A percentile compares a stretch with the other conserved stretches of the same genome.
Conservation (phyloP, 92 coral and sea anemone genomes). For the Parazoanthus swiftii region DNA sequence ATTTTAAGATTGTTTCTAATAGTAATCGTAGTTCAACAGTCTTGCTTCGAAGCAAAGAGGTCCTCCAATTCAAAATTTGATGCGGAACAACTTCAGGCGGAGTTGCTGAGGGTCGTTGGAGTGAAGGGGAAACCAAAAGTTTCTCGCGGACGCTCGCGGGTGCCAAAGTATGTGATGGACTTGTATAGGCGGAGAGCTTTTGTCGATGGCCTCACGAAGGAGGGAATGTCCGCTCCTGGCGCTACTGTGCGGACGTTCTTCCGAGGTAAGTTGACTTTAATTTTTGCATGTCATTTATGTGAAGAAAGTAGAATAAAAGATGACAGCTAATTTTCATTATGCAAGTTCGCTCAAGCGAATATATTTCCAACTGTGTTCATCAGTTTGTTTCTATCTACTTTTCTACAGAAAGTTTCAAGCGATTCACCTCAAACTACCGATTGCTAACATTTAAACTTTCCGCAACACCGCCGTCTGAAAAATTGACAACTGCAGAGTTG, state of each 20-base stretch:
- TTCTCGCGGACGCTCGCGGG: slow-evolving; percentile 73
- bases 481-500: slow-evolving; percentile 73
- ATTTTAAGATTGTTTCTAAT: neutral
- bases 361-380: slow-evolving; percentile 33
- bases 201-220: slow-evolving; percentile 67
- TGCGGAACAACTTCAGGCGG: slow-evolving; percentile 59
- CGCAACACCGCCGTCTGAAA: slow-evolving; percentile 60
- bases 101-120: slow-evolving; percentile 75
- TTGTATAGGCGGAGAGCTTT: slow-evolving; percentile 74
- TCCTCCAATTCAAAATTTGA: slow-evolving; percentile 45
- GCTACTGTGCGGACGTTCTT: slow-evolving; percentile 84
- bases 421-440: slow-evolving; percentile 64
- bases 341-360: slow-evolving; percentile 48
- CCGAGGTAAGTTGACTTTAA: slow-evolving; percentile 61
- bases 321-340: slow-evolving; percentile 38
- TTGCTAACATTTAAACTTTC: slow-evolving; percentile 86
- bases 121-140: slow-evolving; percentile 79
- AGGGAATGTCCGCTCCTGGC: slow-evolving; percentile 62
- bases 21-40: slow-evolving; percentile 10
- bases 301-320: slow-evolving; percentile 3
- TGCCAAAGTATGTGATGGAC: slow-evolving; percentile 85
- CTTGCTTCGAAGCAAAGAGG: slow-evolving; percentile 35
- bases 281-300: slow-evolving; percentile 36
- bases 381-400: slow-evolving; percentile 2
- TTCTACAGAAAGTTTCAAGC: slow-evolving; percentile 39